phyloP scores from a whole-genome alignment of 2,888 invertebrate species.

The Danaus chrysippus region DNA sequence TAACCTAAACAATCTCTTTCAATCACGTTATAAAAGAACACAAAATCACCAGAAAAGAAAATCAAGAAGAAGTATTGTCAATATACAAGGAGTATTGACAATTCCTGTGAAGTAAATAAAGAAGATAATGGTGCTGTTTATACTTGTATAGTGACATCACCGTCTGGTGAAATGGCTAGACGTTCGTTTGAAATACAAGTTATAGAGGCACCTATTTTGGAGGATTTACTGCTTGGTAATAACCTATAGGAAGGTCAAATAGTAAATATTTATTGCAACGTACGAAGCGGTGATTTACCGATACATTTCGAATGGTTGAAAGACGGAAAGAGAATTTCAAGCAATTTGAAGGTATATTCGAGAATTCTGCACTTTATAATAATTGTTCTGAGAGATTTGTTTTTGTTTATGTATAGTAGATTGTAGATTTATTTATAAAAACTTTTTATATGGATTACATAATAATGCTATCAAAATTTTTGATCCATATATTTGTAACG shows the following conservation, averaged over 20 bases:
- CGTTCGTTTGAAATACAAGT: conserved; percentile 83
- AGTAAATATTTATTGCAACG: conserved; percentile 89
- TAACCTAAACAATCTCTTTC: conserved; percentile 58
- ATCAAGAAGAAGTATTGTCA: conserved; percentile 54
- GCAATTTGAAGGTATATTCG: conserved; percentile 77
- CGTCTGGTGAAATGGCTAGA: conserved; percentile 80
- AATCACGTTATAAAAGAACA: conserved; percentile 57
- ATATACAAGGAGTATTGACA: conserved; percentile 77
- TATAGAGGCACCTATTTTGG: conserved; percentile 87
- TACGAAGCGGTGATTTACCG: conserved; percentile 84
- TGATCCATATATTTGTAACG: no score
- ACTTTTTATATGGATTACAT: no score
- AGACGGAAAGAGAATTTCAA: conserved; percentile 81
- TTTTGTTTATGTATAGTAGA: no score
- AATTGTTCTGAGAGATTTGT: no score
- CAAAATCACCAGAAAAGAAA: conserved; percentile 43
- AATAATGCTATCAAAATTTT: no score
- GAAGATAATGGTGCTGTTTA: conserved; percentile 86
- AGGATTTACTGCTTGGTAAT: conserved; percentile 88
- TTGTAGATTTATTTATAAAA: no score
- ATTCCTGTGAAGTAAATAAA: conserved; percentile 81
- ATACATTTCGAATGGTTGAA: conserved; percentile 85
- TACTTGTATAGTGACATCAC: conserved; percentile 87
- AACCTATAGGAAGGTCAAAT: conserved; percentile 91
- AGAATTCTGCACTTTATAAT: no score